These are phyloP conservation scores for Clarias gariepinus DNA, from an alignment of 2,113 vertebrate species.

Conservation along the genomic window DNA sequence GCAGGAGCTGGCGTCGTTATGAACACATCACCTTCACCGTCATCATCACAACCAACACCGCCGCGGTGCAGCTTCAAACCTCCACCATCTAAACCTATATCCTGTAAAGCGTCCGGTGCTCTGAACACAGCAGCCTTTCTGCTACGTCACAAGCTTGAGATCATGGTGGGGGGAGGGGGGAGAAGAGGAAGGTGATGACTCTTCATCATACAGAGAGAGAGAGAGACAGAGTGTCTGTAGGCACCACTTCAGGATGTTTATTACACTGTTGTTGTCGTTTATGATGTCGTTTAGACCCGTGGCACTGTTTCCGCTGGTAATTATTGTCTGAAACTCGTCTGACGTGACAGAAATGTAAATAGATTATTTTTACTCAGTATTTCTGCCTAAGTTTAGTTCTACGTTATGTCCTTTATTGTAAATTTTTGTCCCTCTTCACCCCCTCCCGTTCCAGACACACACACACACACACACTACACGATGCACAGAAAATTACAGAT, in stretches of 20 bases:
- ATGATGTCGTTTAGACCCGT: background rate
- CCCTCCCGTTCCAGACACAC: background rate
- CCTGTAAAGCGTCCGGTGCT: background rate
- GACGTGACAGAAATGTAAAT: slow-evolving; percentile 7
- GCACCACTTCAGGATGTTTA: background rate
- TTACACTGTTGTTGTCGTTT: background rate
- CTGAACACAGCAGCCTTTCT: slow-evolving; percentile 12
- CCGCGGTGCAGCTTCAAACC: background rate
- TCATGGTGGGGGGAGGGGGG: background rate
- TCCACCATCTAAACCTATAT: background rate
- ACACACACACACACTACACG: background rate
- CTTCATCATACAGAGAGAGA: background rate
- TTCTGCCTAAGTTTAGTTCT: background rate
- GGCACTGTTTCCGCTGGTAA: background rate
- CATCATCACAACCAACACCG: background rate
- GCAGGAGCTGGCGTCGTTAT: slow-evolving; percentile 81
- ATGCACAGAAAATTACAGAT: slow-evolving; percentile 13
- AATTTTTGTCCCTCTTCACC: too few relatives aligned
- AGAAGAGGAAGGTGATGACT: too few relatives aligned
- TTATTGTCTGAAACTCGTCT: background rate
- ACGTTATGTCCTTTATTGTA: background rate
- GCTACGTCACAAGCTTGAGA: background rate
- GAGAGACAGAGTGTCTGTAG: background rate
- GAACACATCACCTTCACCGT: slow-evolving; percentile 54
- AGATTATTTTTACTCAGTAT: background rate